phyloP scores from a whole-genome alignment of 1,140 invertebrate genomes.

The Macrobrachium nipponense region DNA sequence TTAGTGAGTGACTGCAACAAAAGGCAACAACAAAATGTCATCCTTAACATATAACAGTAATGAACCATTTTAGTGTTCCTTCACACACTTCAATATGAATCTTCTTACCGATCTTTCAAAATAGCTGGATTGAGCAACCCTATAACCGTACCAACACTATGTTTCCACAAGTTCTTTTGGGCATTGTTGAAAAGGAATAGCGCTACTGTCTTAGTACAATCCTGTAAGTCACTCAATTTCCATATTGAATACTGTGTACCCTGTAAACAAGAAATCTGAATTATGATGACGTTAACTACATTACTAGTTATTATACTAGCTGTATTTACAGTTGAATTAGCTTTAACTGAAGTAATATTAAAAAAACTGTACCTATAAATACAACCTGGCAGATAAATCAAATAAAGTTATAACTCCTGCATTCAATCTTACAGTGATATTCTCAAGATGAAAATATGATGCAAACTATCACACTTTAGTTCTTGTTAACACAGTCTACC shows the following conservation, averaged over 20 bases:
- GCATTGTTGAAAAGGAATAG: conserved; percentile 88
- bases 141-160: conserved; percentile 80
- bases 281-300: no score
- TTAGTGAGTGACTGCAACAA: background rate
- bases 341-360: no score
- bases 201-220: conserved; percentile 80
- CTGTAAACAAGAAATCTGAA: conserved; percentile 64
- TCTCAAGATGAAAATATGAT: no score
- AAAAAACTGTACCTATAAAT: no score
- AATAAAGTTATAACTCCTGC: no score
- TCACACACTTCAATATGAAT: conserved; percentile 59
- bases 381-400: no score
- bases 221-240: conserved; percentile 86
- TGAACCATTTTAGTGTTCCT: background rate
- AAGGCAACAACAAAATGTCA: no score
- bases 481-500: no score
- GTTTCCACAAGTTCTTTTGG: conserved; percentile 88
- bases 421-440: no score
- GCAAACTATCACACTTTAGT: no score
- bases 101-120: conserved; percentile 76
- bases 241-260: conserved; percentile 85
- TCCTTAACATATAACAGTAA: background rate
- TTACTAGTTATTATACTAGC: no score
- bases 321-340: no score
- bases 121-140: conserved; percentile 87